Base-by-base conservation (phyloP, 2,888 invertebrate genomes). In the Nysson spinosus region DNA sequence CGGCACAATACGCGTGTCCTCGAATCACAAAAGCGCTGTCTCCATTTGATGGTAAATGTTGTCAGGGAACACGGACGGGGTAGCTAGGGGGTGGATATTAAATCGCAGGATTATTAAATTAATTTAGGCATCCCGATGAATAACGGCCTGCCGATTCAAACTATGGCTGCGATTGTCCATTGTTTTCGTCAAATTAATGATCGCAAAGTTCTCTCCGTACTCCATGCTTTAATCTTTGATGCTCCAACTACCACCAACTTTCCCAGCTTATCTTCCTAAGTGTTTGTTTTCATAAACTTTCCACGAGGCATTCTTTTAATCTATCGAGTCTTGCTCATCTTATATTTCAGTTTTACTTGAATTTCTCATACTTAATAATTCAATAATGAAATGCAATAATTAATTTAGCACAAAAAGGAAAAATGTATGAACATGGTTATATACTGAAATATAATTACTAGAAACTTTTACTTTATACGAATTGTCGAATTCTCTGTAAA, bases 31-130 rank as follows among this genome's bases (percentile, higher is more conserved):
- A 62, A 37, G 39, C 43, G 16, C 17, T 9, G 20, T 37, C 19
- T 34, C 26, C 11, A 42, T 9, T 30, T 17, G n/a, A 39, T 34
- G 17, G 56, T 50, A 47, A 51, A 47, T 34, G 39, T 24, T 12
- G 16, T 35, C 20, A 32, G 37, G 35, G 43, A 14, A 20, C 14
- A 30, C 12, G n/a, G 14, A 34, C 6, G 35, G 16, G 43, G 20
- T 24, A 34, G 11, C 22, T 28, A 43, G 16, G 43, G 19, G 24
- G 26, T 52, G 50, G 7, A 20, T 24, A 42, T 49, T 50, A 54
- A 65, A 65, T 65, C 37, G 46, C 17, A 32, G 49, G 51, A 52
- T 69, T 65, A 58, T 69, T 70, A 58, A 70, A 70, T 62, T 55
- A 62, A 55, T 51, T 58, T 54, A 17, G 47, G 32, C 34, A 39